Percentiles rank a stretch among this genome's conserved stretches.
Conservation (phyloP, 2,113 vertebrate genomes). For the Centropus unirufus region DNA sequence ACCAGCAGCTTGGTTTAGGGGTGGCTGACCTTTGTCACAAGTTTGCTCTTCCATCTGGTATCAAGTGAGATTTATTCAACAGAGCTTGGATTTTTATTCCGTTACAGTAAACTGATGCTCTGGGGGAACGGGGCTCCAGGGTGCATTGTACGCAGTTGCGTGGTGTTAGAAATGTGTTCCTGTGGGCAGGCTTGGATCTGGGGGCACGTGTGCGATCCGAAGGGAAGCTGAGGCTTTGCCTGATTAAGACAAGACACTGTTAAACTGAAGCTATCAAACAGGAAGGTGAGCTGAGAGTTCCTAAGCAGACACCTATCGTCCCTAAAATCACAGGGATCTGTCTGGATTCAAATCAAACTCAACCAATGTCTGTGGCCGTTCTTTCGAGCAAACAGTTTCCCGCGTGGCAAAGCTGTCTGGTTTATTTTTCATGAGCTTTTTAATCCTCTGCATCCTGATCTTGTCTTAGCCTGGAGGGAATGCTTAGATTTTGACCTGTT, state of each 20-base stretch:
- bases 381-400: background rate
- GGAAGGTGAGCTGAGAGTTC: background rate
- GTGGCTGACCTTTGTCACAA: background rate
- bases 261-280: background rate
- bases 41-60: background rate
- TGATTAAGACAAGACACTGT: too few species aligned
- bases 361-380: background rate
- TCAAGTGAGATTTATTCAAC: background rate
- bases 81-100: background rate
- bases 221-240: background rate
- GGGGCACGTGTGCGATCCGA: background rate
- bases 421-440: conserved; percentile 29
- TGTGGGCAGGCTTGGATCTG: background rate
- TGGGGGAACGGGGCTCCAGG: background rate
- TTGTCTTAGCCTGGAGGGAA: conserved; percentile 42
- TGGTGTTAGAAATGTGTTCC: background rate
- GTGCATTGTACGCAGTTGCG: rapidly evolving
- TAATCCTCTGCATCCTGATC: conserved; percentile 54
- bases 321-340: background rate
- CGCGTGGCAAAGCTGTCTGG: background rate
- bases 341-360: background rate
- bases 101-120: rapidly evolving
- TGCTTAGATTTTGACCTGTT: conserved; percentile 10
- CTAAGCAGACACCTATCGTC: rapidly evolving
- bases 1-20: background rate